Base-by-base conservation (phyloP, 2,888 invertebrate genomes). In the Cordilura impudica region DNA sequence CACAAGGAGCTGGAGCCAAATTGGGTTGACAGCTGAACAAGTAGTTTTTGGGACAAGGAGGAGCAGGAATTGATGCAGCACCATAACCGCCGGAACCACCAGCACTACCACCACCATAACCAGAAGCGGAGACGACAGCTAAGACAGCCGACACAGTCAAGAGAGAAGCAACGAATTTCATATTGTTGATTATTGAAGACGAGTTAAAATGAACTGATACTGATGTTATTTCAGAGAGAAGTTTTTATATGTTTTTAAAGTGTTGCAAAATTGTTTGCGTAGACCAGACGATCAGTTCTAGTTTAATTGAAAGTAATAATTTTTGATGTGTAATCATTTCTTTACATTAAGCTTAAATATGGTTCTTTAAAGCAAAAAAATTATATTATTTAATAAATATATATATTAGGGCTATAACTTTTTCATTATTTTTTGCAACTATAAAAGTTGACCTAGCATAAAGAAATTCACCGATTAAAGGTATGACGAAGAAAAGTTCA, bases 11-110 rank as follows among this genome's bases (percentile, higher is more conserved):
- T 14, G 75, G 73, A 19, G 60, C 49, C 31, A 82, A 26, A 12
- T 47, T 66, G 2, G 82, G 82, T 23, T 77, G 79, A 39, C 81
- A 81, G 56, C 80, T 80, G 67, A 81, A 65, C 56, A 78, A 12
- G 16, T 76, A 82, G 47, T 73, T 78, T 10, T 61, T 61, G 0
- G 81, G 49, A n/a, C 76, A 78, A 12, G 76, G 72, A 35, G 58
- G 49, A 16, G 63, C 58, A 35, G 78, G 63, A 35, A 67, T 23
- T 7, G 58, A 29, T 14, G 23, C 8, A 19, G 45, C 8, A 23
- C 16, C 26, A 21, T n/a, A 14, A 12, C 29, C 7, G 7, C 35
- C 35, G 39, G 35, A 58, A 21, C 39, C n/a, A n/a, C 18, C 18
- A 4, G 29, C 29, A 29, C 26, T 26, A 47, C 47, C 29, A n/a